Conservation (phyloP, 2,113 vertebrate genomes). For the chimpanzee (Pan troglodytes) region NHGRI_mPanTro3-v2.1_pri NC_072398.2:171398501-171399000, state of each 20-base stretch:
- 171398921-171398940: background rate
- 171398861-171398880: background rate
- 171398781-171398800: background rate
- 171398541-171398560: slow-evolving; percentile 1
- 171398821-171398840: background rate
- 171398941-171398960: background rate
- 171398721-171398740: background rate
- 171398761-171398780: background rate
- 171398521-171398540: slow-evolving; percentile 33
- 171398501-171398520: slow-evolving; percentile 1
- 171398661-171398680: background rate
- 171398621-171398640: background rate
- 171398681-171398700: background rate
- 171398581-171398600: background rate
- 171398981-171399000: background rate
- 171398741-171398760: slow-evolving; percentile 8
- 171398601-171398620: background rate
- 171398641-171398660: background rate
- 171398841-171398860: background rate
- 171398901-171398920: background rate
- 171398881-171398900: background rate
- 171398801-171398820: background rate
- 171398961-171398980: background rate
- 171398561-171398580: background rate
- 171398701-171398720: background rate